Evolutionary conservation across 2,113 vertebrate species (phyloP).

Genomic region (Anguilla japonica): DNA sequence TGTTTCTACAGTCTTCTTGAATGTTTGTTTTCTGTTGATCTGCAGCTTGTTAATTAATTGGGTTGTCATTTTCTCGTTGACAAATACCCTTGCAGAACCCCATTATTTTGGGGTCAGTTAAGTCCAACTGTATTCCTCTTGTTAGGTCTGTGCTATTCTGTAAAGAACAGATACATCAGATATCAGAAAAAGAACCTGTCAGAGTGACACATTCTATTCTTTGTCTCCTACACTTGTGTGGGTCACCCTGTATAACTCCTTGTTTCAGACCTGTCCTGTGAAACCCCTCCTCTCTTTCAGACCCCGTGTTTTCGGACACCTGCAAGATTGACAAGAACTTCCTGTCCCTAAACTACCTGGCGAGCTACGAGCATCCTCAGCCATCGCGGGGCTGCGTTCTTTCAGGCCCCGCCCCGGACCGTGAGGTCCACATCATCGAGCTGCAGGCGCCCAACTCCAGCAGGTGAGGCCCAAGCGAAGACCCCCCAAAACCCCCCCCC

Average conservation of each 20-base stretch:
- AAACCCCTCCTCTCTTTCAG: conserved; percentile 58
- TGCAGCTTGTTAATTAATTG: too few relatives aligned
- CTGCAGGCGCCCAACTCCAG: conserved; percentile 88
- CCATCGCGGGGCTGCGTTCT: conserved; percentile 83
- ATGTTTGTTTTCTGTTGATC: too few relatives aligned
- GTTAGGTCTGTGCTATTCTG: not conserved
- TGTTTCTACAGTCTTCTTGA: too few relatives aligned
- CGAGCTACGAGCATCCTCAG: conserved; percentile 83
- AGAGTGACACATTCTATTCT: not conserved
- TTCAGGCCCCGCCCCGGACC: conserved; percentile 66
- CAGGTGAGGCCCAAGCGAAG: conserved; percentile 73
- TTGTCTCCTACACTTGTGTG: not conserved
- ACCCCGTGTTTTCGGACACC: conserved; percentile 80
- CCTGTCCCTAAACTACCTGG: conserved; percentile 95
- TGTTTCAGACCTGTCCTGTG: conserved; percentile 24
- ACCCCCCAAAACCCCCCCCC: too few relatives aligned
- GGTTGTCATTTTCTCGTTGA: too few relatives aligned
- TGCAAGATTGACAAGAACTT: conserved; percentile 93
- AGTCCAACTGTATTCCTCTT: not conserved
- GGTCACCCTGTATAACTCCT: not conserved
- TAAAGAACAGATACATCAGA: not conserved
- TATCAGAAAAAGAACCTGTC: not conserved
- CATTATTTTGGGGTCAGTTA: not conserved
- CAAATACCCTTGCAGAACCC: not conserved
- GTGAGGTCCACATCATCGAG: conserved; percentile 92